phyloP scores from a whole-genome alignment of 2,113 vertebrate genomes.

The Gulo gulo region DNA sequence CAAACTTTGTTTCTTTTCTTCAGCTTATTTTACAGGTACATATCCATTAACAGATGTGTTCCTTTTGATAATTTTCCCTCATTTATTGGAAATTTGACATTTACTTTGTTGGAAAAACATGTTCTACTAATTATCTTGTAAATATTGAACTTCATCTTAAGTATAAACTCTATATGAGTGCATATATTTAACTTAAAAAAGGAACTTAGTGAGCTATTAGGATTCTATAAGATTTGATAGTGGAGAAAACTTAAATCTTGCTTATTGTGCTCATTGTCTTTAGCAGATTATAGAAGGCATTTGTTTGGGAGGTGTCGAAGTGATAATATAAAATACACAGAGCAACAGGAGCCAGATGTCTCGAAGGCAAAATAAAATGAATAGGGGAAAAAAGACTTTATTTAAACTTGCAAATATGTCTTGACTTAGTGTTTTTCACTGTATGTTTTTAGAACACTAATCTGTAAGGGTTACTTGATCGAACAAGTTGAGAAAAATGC shows the following conservation, averaged over 20 bases:
- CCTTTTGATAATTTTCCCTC: not conserved
- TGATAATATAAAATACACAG: not conserved
- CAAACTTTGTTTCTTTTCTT: not conserved
- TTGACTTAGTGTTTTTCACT: not conserved
- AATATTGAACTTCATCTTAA: constrained; percentile 34
- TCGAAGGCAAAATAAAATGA: not conserved
- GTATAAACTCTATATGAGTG: not conserved
- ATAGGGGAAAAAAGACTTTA: not conserved
- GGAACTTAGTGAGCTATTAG: not conserved
- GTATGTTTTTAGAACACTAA: not conserved
- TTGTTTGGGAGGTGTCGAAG: not conserved
- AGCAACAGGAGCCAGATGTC: not conserved
- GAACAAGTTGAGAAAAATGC: not conserved
- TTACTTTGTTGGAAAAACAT: constrained; percentile 49
- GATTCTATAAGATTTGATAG: not conserved
- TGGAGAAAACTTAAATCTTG: not conserved
- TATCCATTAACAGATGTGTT: not conserved
- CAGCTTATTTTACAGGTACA: not conserved
- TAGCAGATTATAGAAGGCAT: not conserved
- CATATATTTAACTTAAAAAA: not conserved
- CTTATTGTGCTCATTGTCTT: not conserved
- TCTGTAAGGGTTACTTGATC: not conserved
- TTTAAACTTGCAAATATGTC: not conserved
- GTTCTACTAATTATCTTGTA: constrained; percentile 57
- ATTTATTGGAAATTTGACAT: constrained; percentile 19